Evolutionary conservation across 2,797 vertebrate genomes (phyloP).

Genomic region (Gambusia yucatana): DNA sequence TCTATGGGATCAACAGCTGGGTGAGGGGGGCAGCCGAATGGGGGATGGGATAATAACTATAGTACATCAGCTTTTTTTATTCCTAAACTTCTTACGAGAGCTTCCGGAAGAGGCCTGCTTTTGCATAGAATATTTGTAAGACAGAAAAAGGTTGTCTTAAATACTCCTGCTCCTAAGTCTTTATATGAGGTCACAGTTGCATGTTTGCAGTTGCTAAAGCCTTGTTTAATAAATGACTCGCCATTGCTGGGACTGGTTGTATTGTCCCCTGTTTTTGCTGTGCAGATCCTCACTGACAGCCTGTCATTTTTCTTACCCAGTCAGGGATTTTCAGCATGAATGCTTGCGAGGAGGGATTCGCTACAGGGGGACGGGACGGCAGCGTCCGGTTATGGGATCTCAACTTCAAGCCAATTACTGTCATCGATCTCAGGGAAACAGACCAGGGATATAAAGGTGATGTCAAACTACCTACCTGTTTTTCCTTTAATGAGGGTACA

Average conservation of each 20-base stretch:
- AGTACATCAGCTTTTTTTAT: constrained; percentile 57
- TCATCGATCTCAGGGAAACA: constrained; percentile 99
- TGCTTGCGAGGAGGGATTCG: constrained; percentile 98
- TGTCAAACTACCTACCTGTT: constrained; percentile 35
- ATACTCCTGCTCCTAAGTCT: constrained; percentile 8
- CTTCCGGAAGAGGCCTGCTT: constrained; percentile 28
- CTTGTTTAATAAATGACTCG: constrained; percentile 52
- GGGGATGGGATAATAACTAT: constrained; percentile 70
- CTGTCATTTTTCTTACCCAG: constrained; percentile 83
- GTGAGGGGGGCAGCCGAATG: constrained; percentile 60
- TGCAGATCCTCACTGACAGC: constrained; percentile 68
- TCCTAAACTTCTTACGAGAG: constrained; percentile 37
- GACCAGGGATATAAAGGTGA: constrained; percentile 99
- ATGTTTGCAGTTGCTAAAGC: constrained; percentile 50
- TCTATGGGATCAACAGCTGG: constrained; percentile 80
- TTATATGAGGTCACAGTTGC: constrained; percentile 34
- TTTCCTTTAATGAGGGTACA: constrained; percentile 28
- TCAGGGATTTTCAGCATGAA: constrained; percentile 99
- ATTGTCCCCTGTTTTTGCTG: constrained; percentile 62
- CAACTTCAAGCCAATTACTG: constrained; percentile 99
- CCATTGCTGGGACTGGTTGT: constrained; percentile 48
- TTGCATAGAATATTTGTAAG: constrained; percentile 1
- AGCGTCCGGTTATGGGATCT: constrained; percentile 98
- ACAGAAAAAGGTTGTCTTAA: constrained; percentile 15
- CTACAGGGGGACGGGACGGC: constrained; percentile 96